A percentile compares a stretch with the other conserved stretches of the same genome.
phyloP scores from a whole-genome alignment of 92 coral and sea anemone species.

The Hydrozoanthus gracilis region DNA sequence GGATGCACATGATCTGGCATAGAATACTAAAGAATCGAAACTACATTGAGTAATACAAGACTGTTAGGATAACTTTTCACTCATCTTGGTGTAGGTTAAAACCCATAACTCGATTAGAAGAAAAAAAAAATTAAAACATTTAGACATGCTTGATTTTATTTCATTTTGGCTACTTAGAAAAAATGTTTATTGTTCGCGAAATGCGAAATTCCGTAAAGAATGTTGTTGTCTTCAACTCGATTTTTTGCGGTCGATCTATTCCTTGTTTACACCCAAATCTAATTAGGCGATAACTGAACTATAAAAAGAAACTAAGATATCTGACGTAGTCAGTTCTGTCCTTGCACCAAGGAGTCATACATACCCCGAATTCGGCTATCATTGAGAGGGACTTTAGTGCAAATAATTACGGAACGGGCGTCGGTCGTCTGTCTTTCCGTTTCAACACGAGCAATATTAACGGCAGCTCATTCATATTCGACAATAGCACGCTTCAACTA shows the following conservation, averaged over 20 bases:
- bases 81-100: too few species aligned
- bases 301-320: neutral
- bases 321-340: constrained; percentile 7
- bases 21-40: too few species aligned
- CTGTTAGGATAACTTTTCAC: too few species aligned
- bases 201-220: neutral
- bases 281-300: neutral
- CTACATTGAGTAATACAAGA: too few species aligned
- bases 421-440: neutral
- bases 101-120: too few species aligned
- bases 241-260: neutral
- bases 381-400: constrained; percentile 11
- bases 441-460: constrained; percentile 21
- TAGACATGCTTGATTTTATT: too few species aligned
- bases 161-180: neutral
- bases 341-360: neutral
- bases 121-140: too few species aligned
- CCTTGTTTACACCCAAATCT: constrained; percentile 3
- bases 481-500: constrained; percentile 32
- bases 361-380: neutral
- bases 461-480: constrained; percentile 10
- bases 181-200: neutral
- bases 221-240: neutral
- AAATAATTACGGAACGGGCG: constrained; percentile 29
- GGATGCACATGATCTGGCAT: too few species aligned